Conservation (phyloP, 2,888 invertebrate species). For the Leptinotarsa juncta region DNA sequence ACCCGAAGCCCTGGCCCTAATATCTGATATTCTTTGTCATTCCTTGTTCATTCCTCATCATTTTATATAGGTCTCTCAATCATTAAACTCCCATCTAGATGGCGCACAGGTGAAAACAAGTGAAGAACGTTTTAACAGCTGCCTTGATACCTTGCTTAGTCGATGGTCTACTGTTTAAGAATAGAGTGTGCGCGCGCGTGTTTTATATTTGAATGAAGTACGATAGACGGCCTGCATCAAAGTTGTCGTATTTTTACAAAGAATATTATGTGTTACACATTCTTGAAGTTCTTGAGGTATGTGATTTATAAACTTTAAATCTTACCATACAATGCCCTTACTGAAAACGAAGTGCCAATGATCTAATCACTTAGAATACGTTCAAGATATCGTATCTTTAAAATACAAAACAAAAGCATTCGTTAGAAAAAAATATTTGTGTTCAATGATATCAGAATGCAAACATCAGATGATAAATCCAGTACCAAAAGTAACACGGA, state of each 20-base stretch:
- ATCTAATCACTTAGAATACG: background rate
- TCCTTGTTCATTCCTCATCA: constrained; percentile 17
- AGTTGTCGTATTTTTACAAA: background rate
- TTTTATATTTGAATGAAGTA: constrained; percentile 37
- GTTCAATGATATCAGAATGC: constrained; percentile 39
- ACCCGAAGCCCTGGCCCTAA: background rate
- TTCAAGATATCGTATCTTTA: background rate
- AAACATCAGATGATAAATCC: constrained; percentile 44
- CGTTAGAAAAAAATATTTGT: constrained; percentile 8
- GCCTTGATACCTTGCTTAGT: constrained; percentile 63
- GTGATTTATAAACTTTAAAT: constrained; percentile 4
- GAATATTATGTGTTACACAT: constrained; percentile 1
- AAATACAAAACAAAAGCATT: background rate
- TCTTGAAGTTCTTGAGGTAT: constrained; percentile 12
- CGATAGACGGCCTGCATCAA: constrained; percentile 20
- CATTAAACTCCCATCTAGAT: constrained; percentile 55
- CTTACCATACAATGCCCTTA: background rate
- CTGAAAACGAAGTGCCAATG: background rate
- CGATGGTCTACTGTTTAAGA: constrained; percentile 69
- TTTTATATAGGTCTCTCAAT: constrained; percentile 37
- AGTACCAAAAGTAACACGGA: constrained; percentile 16
- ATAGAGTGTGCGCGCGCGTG: constrained; percentile 72
- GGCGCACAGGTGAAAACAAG: constrained; percentile 63
- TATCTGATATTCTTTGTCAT: constrained; percentile 15
- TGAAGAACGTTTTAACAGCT: constrained; percentile 58